Evolutionary conservation across 2,888 invertebrate genomes (phyloP).

Genomic region (Philereme vetulata): DNA sequence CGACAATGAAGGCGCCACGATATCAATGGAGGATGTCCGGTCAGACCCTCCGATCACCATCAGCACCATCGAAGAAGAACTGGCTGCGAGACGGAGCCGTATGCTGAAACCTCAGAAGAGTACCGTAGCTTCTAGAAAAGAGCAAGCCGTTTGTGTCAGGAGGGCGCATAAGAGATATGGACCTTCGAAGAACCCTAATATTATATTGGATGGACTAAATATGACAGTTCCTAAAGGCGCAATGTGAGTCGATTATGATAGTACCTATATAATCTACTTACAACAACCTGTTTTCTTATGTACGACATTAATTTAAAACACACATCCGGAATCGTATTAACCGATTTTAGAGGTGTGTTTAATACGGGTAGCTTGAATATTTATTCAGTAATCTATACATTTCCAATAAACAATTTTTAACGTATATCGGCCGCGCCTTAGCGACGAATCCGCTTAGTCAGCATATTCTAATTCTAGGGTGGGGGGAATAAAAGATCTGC

Average conservation of each 20-base stretch:
- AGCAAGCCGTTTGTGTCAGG: slow-evolving; percentile 93
- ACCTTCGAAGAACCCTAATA: slow-evolving; percentile 88
- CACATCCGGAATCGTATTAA: no score
- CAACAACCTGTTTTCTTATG: no score
- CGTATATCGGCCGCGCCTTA: no score
- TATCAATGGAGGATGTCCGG: slow-evolving; percentile 76
- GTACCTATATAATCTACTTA: no score
- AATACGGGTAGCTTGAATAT: no score
- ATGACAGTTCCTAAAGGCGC: slow-evolving; percentile 96
- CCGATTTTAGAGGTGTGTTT: no score
- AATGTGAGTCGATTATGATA: slow-evolving; percentile 89
- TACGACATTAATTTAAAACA: no score
- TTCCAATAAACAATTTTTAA: no score
- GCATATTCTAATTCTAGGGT: no score
- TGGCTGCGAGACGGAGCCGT: slow-evolving; percentile 58
- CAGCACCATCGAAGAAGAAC: slow-evolving; percentile 63
- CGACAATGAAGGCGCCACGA: slow-evolving; percentile 77
- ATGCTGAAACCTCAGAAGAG: slow-evolving; percentile 86
- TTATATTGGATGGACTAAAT: slow-evolving; percentile 93
- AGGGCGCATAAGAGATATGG: slow-evolving; percentile 94
- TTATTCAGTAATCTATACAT: no score
- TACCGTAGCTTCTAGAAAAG: slow-evolving; percentile 87
- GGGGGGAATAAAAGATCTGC: no score
- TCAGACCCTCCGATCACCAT: slow-evolving; percentile 56
- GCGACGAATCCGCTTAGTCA: no score